phyloP scores from a whole-genome alignment of 37 sponge, comb jelly and placozoan species.

The Theonella swinhoei region DNA sequence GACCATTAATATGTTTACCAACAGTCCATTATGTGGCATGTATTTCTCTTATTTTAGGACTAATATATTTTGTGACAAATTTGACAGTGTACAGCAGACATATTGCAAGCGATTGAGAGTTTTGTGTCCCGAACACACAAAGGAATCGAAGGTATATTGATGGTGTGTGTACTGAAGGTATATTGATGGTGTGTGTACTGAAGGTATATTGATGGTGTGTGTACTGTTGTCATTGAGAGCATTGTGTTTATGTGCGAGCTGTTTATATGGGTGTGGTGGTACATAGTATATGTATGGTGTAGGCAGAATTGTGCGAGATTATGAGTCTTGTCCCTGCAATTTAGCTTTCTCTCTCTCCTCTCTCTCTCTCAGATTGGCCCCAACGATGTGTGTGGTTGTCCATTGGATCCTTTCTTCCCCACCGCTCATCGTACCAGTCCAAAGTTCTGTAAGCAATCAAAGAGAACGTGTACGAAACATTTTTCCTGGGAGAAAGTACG shows the following conservation, averaged over 20 bases:
- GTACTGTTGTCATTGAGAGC: not conserved
- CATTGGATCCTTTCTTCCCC: slow-evolving; percentile 68
- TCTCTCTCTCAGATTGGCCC: slow-evolving; percentile 82
- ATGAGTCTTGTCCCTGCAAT: too few relatives aligned
- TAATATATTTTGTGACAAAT: slow-evolving; percentile 92
- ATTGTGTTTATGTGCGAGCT: too few relatives aligned
- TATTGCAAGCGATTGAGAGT: slow-evolving; percentile 93
- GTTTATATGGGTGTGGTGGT: too few relatives aligned
- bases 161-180: not conserved
- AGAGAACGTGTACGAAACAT: slow-evolving; percentile 82
- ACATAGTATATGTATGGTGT: too few relatives aligned
- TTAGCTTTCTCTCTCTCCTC: too few relatives aligned
- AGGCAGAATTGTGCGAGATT: too few relatives aligned
- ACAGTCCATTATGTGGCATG: slow-evolving; percentile 1
- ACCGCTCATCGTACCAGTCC: not conserved
- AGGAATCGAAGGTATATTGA: slow-evolving; percentile 88
- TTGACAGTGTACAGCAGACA: slow-evolving; percentile 79
- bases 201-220: not conserved
- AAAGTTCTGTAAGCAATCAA: slow-evolving; percentile 71
- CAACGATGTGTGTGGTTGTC: slow-evolving; percentile 96
- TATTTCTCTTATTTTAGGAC: slow-evolving; percentile 38
- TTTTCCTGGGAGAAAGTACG: slow-evolving; percentile 92
- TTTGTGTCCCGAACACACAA: slow-evolving; percentile 96
- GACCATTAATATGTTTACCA: too few relatives aligned
- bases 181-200: not conserved